Evolutionary conservation across 2,888 invertebrate genomes (phyloP), one percentile per base, ranked within the genome.

Genomic region (Hybos culiciformis): DNA sequence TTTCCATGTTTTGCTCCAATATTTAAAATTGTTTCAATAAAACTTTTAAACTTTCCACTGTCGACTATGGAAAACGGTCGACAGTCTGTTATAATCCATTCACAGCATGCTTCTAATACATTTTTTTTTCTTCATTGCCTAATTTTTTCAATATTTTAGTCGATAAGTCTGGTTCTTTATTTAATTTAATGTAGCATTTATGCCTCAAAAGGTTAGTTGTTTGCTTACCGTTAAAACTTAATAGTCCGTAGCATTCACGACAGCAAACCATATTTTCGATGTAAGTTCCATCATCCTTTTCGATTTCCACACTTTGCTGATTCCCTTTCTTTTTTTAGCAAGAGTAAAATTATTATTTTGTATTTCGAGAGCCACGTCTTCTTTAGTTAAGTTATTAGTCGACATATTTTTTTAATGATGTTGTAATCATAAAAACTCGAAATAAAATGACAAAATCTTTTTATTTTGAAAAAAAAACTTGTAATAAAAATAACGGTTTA

Each of bases 231-330:
- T 42, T 42, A 20, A 20, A 42, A 11, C 21, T 42, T 2, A 42
- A 20, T 11, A 42, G n/a, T 12, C 17, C 20, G n/a, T 37, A 21
- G 15, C 38, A 42, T 11, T 33, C 11, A 1, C 32, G 38, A 6
- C 42, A 42, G 20, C 20, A 42, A 20, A 42, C 42, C 12, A 42
- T 23, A 7, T 31, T 21, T 3, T 37, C 11, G 4, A 42, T 12
- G 37, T 15, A 20, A 8, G 42, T 15, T 9, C 29, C 32, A 37
- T 42, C 23, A 3, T 37, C 31, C 17, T 38, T 38, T 32, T 32
- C 19, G 17, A 42, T 38, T 31, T 37, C 37, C 42, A 42, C 23
- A 42, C 21, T 42, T 42, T 17, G 20, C 42, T 42, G 12, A 20
- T 14, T n/a, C 29, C 37, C 19, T 42, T 42, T 11, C 42, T 24